Evolutionary conservation across 2,888 invertebrate genomes (phyloP).

Genomic region (Anodontia alba): DNA sequence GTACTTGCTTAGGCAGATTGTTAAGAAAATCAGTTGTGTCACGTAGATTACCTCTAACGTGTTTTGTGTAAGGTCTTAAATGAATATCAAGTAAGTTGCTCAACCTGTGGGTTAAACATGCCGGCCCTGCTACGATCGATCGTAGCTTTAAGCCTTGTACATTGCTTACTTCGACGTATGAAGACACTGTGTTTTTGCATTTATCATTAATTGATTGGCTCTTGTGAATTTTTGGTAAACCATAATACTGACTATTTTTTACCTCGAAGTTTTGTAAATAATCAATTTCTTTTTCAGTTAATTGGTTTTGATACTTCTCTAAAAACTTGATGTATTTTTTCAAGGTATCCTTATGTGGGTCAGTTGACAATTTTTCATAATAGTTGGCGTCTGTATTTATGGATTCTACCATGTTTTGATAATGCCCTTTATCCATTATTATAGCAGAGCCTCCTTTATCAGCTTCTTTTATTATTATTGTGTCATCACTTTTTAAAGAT

Average conservation of each 20-base stretch:
- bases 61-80: background rate
- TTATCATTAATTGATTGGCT: too few relatives aligned
- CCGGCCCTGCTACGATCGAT: background rate
- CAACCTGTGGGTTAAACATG: background rate
- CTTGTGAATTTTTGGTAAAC: background rate
- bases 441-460: too few relatives aligned
- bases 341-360: too few relatives aligned
- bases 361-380: background rate
- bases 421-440: too few relatives aligned
- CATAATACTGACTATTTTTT: background rate
- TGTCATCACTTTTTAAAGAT: background rate
- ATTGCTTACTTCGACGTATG: background rate
- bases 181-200: background rate
- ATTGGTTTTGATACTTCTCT: too few relatives aligned
- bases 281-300: constrained; percentile 8
- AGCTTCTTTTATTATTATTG: too few relatives aligned
- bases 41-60: too few relatives aligned
- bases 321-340: background rate
- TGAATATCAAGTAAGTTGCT: too few relatives aligned
- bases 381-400: background rate
- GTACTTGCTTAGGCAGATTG: too few relatives aligned
- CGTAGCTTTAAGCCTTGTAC: background rate
- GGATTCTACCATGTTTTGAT: too few relatives aligned
- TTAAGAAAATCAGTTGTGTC: too few relatives aligned
- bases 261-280: background rate